phyloP scores from a whole-genome alignment of 1,140 invertebrate species.

The Sitobion miscanthi region DNA sequence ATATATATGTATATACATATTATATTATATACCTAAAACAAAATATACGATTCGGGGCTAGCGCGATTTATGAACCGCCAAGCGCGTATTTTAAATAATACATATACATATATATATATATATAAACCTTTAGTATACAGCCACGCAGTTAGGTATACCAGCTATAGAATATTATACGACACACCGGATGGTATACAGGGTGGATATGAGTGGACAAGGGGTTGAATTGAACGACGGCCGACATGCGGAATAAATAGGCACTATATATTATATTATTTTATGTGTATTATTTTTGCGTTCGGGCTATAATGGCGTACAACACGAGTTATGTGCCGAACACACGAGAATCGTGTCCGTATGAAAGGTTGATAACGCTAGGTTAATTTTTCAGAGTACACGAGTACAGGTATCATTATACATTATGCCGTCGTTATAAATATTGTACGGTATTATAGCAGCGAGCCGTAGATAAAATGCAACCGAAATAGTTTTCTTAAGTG shows the following conservation, averaged over 20 bases:
- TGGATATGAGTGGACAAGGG: neutral
- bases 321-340: neutral
- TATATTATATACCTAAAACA: no score
- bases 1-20: no score
- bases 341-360: neutral
- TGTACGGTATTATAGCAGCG: neutral
- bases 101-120: no score
- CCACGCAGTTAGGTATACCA: no score
- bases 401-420: neutral
- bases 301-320: neutral
- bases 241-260: neutral
- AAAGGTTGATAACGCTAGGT: neutral
- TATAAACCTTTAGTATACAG: neutral
- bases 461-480: neutral
- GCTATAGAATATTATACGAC: neutral
- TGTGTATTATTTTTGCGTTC: neutral
- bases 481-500: slow-evolving; percentile 7
- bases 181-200: neutral
- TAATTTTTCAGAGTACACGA: neutral
- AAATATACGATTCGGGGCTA: neutral
- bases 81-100: neutral
- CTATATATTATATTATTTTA: neutral
- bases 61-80: neutral
- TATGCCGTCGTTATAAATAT: neutral
- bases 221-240: neutral